Conservation (phyloP, 2,113 vertebrate genomes). For the Vicugna pacos region DNA sequence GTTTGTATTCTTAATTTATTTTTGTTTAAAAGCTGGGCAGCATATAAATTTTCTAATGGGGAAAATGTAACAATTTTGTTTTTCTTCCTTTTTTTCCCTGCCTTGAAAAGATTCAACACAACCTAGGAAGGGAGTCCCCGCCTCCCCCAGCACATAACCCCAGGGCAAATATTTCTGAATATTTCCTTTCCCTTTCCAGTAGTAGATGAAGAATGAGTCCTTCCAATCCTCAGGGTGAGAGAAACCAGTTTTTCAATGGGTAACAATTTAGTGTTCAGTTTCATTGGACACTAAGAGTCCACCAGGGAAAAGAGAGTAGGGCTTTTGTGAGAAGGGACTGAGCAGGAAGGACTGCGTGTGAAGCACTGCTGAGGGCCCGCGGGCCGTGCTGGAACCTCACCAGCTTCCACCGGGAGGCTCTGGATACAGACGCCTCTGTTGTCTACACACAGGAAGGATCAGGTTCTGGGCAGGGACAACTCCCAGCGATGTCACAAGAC, state of each 20-base stretch:
- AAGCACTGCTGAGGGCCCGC: background rate
- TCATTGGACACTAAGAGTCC: background rate
- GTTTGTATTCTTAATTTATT: slow-evolving; percentile 13
- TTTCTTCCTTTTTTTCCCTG: slow-evolving; percentile 22
- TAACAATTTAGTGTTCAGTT: background rate
- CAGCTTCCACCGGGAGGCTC: background rate
- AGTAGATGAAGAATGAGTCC: background rate
- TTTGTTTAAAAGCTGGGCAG: background rate
- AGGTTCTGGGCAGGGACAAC: background rate
- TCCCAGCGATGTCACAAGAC: background rate
- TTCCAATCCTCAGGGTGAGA: background rate
- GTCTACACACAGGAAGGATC: background rate
- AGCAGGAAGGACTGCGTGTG: background rate
- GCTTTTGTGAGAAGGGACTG: background rate
- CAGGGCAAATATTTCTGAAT: background rate
- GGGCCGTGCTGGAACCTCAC: background rate
- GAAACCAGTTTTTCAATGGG: background rate
- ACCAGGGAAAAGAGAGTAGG: background rate
- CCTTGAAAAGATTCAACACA: background rate
- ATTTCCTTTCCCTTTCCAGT: background rate
- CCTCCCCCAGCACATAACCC: background rate
- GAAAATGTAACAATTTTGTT: background rate
- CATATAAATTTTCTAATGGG: background rate
- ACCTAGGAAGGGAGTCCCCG: background rate
- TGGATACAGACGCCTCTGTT: background rate